phyloP scores from a whole-genome alignment of 2,797 vertebrate species.

The Cygnus olor region DNA sequence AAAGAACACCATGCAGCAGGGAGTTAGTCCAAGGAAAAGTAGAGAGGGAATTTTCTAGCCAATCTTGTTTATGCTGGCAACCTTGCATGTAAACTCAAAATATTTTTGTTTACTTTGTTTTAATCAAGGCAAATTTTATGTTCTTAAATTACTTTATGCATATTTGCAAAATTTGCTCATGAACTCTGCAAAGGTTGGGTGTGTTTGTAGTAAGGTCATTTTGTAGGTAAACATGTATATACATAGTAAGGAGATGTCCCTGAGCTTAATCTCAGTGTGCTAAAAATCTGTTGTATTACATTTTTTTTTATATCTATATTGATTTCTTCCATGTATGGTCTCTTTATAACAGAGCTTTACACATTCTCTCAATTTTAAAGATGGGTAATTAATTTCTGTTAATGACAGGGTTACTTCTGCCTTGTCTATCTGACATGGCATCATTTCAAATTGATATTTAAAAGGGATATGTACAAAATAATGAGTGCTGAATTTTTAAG shows the following conservation, averaged over 20 bases:
- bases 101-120: constrained; percentile 22
- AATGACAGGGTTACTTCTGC: neutral
- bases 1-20: neutral
- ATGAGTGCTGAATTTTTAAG: neutral
- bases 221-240: neutral
- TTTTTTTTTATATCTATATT: neutral
- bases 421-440: neutral
- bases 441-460: neutral
- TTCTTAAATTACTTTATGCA: neutral
- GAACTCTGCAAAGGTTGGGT: neutral
- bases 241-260: neutral
- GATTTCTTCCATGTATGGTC: neutral
- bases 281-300: neutral
- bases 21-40: neutral
- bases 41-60: neutral
- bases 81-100: neutral
- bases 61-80: constrained; percentile 6
- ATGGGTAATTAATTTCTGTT: neutral
- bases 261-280: neutral
- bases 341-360: neutral
- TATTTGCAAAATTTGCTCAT: neutral
- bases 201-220: neutral
- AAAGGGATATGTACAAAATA: neutral
- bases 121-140: neutral
- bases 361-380: neutral